These are phyloP conservation scores for Sturnira hondurensis DNA, from an alignment of 2,113 vertebrate genomes.

Conservation along the genomic window DNA sequence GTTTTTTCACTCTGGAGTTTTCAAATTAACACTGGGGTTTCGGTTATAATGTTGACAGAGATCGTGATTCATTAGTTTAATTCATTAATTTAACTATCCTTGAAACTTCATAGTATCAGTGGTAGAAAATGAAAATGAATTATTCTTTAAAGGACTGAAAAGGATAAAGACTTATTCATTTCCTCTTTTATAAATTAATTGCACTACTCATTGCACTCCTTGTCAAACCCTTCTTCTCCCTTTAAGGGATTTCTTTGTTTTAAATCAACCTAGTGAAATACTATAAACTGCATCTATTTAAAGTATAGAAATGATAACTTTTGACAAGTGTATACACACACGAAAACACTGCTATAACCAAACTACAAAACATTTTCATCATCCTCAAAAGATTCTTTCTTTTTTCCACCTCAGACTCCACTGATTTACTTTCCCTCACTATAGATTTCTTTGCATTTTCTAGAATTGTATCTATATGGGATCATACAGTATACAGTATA, in stretches of 20 bases:
- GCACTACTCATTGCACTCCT: neutral
- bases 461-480: neutral
- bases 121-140: neutral
- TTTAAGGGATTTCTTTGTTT: neutral
- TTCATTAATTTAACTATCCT: neutral
- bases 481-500: neutral
- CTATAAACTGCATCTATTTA: neutral
- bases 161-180: neutral
- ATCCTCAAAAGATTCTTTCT: neutral
- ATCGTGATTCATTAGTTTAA: neutral
- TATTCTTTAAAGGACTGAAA: neutral
- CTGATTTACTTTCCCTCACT: neutral
- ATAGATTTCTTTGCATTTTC: constrained; percentile 4
- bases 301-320: neutral
- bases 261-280: neutral
- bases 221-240: neutral
- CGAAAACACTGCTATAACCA: neutral
- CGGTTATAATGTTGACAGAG: neutral
- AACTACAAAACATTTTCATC: constrained; percentile 9
- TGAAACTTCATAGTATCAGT: neutral
- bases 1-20: neutral
- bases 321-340: neutral
- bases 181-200: neutral
- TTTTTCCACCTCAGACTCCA: neutral
- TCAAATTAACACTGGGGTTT: neutral